Base-by-base conservation (phyloP, 1,140 invertebrate species). In the Drosophila sucinea region DNA sequence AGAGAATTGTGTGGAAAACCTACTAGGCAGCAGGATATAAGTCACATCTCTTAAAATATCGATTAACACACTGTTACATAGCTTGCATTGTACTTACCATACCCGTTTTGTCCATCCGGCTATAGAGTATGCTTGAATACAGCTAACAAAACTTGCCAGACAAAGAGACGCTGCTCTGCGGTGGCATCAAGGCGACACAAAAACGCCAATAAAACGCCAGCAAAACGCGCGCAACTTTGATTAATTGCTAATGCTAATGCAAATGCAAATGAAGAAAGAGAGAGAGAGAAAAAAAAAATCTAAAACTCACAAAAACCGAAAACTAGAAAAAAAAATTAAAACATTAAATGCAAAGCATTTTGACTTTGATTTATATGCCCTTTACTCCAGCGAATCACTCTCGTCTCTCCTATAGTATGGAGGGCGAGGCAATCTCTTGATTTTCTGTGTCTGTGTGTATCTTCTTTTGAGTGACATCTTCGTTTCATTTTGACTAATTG, bases 191-290 rank as follows among this genome's bases (percentile, higher is more conserved):
- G 73, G 65, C 41, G 25, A 66, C 25, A 61, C 60, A 61, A 71
- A 17, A 25, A 67, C 77, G 73, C 76, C 25, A 55, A 29, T 54
- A 70, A 80, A 80, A 72, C 65, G 74, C 70, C n/a, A 62, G 67
- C 41, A 72, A 84, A 70, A 60, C 81, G 82, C 82, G 66, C 74
- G 79, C 79, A 70, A 56, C 76, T 82, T 83, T 86, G 76, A 87
- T 87, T 86, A 86, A 87, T 86, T 77, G 72, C 68, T 29, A 38
- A 44, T 30, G 30, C 33, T 25, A 75, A 64, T 72, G 78, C 71
- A 80, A 61, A 73, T 73, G 35, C 55, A 51, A 51, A 51, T 27
- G 23, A 23, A 23, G 17, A 11, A 40, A 8, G 38, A 29, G 29
- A 17, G 23, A 29, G 4, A 60, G 33, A 44, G 23, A 60, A 38